phyloP scores from a whole-genome alignment of 2,113 vertebrate species.

The Tiliqua scincoides region DNA sequence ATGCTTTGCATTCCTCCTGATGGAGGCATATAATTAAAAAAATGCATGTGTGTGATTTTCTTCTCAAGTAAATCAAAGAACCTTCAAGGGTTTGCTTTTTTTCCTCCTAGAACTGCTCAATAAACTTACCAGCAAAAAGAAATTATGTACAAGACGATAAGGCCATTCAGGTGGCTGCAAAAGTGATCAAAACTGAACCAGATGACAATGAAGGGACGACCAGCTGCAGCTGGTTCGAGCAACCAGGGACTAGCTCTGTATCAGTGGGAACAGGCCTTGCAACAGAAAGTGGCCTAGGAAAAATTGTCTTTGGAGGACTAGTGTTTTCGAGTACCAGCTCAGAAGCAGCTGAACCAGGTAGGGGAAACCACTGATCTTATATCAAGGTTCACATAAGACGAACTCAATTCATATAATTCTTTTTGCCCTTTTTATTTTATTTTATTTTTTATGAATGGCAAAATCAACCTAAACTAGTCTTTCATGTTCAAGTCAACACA shows the following conservation, averaged over 20 bases:
- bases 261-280: fast-evolving
- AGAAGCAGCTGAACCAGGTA: neutral
- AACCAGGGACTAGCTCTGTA: neutral
- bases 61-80: neutral
- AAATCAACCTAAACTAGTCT: too few relatives aligned
- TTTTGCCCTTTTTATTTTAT: too few relatives aligned
- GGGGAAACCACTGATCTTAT: too few relatives aligned
- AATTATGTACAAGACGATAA: neutral
- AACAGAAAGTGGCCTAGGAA: fast-evolving
- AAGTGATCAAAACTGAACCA: neutral
- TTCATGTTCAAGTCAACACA: too few relatives aligned
- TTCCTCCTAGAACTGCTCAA: neutral
- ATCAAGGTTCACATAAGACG: too few relatives aligned
- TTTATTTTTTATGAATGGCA: too few relatives aligned
- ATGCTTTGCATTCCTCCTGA: too few relatives aligned
- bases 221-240: fast-evolving
- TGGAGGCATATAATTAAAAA: too few relatives aligned
- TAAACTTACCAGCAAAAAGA: neutral
- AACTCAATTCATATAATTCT: too few relatives aligned
- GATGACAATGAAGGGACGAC: fast-evolving
- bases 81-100: neutral
- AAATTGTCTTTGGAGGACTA: fast-evolving
- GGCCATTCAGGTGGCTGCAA: fast-evolving
- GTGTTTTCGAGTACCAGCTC: fast-evolving
- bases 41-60: too few relatives aligned